These are phyloP conservation scores for Ips nitidus DNA, from an alignment of 1,140 invertebrate species.

Conservation along the genomic window DNA sequence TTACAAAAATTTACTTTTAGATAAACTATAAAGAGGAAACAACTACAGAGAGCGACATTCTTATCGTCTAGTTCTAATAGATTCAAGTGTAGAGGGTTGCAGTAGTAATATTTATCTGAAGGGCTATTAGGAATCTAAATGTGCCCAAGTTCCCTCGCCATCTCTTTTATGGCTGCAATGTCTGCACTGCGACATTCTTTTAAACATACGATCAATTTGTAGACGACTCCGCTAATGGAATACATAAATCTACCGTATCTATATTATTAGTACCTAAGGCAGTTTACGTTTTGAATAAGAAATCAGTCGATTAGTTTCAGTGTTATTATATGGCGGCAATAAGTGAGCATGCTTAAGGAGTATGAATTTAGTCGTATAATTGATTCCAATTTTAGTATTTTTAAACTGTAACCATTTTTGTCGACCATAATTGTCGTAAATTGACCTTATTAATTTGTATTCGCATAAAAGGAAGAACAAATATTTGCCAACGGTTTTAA, in stretches of 20 bases:
- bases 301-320: not conserved
- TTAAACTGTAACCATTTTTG: too few relatives aligned
- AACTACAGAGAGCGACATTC: not conserved
- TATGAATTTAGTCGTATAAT: too few relatives aligned
- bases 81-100: conserved; percentile 6
- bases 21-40: too few relatives aligned
- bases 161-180: conserved; percentile 13
- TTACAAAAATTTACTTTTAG: too few relatives aligned
- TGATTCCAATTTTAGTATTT: too few relatives aligned
- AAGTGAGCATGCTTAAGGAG: too few relatives aligned
- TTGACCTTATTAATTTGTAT: too few relatives aligned
- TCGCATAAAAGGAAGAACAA: too few relatives aligned
- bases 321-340: not conserved
- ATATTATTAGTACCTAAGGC: not conserved
- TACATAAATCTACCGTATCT: conserved; percentile 7
- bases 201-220: conserved; percentile 12
- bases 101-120: conserved; percentile 14
- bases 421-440: too few relatives aligned
- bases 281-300: conserved; percentile 2
- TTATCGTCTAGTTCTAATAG: conserved; percentile 16
- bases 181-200: conserved; percentile 17
- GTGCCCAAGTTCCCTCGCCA: conserved; percentile 6
- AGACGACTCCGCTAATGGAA: conserved; percentile 8
- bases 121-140: conserved; percentile 17
- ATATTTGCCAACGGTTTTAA: too few relatives aligned